Percentiles rank a stretch among this genome's conserved stretches.
Evolutionary conservation across 2,888 invertebrate species (phyloP).

Genomic region (Enoplolaimus lenunculus): DNA sequence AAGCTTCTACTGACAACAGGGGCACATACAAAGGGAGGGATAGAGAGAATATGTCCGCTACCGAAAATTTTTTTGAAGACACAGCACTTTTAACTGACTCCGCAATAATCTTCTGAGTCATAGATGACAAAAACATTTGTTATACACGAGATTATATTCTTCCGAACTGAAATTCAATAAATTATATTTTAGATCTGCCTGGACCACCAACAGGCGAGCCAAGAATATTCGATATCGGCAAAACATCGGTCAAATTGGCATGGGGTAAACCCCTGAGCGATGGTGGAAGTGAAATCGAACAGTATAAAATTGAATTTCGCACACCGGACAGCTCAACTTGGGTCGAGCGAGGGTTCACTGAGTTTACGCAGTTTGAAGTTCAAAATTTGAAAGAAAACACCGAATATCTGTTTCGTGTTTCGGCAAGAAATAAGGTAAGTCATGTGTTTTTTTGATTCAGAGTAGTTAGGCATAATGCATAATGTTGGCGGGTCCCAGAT

Average conservation of each 20-base stretch:
- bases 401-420: conserved; percentile 30
- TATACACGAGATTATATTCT: too few species aligned
- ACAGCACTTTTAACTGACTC: too few species aligned
- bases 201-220: conserved; percentile 21
- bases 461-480: too few species aligned
- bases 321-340: conserved; percentile 29
- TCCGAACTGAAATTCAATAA: too few species aligned
- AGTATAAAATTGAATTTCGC: conserved; percentile 27
- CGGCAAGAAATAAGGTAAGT: conserved; percentile 26
- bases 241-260: conserved; percentile 2
- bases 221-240: conserved; percentile 2
- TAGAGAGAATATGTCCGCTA: too few species aligned
- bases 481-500: too few species aligned
- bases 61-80: too few species aligned
- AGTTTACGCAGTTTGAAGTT: conserved; percentile 25
- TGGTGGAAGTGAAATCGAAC: conserved; percentile 17
- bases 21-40: too few species aligned
- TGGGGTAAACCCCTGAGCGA: conserved; percentile 16
- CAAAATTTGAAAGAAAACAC: conserved; percentile 27
- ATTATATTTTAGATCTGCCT: conserved; percentile 15
- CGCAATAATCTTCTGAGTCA: too few species aligned
- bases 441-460: too few species aligned
- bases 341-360: conserved; percentile 25
- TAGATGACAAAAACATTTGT: too few species aligned
- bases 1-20: too few species aligned